phyloP scores from a whole-genome alignment of 2,888 invertebrate genomes.

The Yponomeuta sedellus region DNA sequence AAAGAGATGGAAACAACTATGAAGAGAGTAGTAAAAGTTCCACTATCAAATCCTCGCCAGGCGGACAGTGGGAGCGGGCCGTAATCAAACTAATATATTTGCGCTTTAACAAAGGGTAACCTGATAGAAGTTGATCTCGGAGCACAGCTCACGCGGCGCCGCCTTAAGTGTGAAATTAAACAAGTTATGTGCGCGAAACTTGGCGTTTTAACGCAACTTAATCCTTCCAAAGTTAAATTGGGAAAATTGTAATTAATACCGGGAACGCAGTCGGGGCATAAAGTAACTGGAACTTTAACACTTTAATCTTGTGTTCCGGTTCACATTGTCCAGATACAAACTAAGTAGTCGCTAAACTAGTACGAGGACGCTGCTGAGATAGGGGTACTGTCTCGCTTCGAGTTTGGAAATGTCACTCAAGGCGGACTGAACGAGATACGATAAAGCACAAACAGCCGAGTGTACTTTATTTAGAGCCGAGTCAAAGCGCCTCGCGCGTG shows the following conservation, averaged over 20 bases:
- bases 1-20: background rate
- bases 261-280: slow-evolving; percentile 11
- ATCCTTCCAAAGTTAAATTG: slow-evolving; percentile 16
- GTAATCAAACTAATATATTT: slow-evolving; percentile 2
- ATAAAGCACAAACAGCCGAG: background rate
- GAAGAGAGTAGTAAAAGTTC: background rate
- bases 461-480: background rate
- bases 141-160: background rate
- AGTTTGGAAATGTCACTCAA: background rate
- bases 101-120: background rate
- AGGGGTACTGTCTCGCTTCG: background rate
- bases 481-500: too few species aligned
- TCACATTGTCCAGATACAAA: slow-evolving; percentile 19
- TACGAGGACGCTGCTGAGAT: background rate
- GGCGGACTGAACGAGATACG: background rate
- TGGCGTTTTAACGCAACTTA: slow-evolving; percentile 15
- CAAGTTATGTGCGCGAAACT: slow-evolving; percentile 15
- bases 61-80: background rate
- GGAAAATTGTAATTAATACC: slow-evolving; percentile 17
- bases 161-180: slow-evolving; percentile 17
- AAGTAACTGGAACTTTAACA: slow-evolving; percentile 7
- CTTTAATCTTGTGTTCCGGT: slow-evolving; percentile 4
- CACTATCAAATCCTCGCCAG: background rate
- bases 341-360: background rate
- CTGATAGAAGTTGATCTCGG: slow-evolving; percentile 4